Evolutionary conservation across 2,113 vertebrate species (phyloP).

Genomic region (Emydura subglobosa): DNA sequence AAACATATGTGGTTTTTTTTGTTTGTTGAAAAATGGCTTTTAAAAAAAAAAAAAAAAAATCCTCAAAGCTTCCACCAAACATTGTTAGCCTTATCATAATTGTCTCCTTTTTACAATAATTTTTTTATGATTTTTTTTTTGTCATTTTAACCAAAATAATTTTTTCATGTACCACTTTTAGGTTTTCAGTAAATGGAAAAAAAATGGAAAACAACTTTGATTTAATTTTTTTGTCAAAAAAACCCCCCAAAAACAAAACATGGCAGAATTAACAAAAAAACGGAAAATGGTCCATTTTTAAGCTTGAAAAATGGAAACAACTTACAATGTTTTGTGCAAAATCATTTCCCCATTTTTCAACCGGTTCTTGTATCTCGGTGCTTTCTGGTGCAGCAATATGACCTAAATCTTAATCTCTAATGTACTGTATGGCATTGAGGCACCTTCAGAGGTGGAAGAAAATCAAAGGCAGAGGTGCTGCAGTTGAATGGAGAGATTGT

Average conservation of each 20-base stretch:
- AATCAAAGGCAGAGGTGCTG: not conserved
- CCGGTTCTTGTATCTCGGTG: not conserved
- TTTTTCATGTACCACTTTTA: not conserved
- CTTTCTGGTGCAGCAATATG: not conserved
- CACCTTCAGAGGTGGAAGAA: not conserved
- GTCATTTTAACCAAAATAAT: not conserved
- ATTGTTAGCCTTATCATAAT: not conserved
- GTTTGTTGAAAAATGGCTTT: not conserved
- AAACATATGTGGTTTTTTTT: not conserved
- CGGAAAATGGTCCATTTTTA: not conserved
- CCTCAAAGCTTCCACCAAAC: not conserved
- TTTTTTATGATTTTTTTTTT: not conserved
- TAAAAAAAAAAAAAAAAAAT: not conserved
- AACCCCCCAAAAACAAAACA: not conserved
- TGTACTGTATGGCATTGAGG: not conserved
- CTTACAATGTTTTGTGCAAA: not conserved
- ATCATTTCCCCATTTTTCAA: not conserved
- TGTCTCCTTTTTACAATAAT: not conserved
- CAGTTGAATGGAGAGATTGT: accelerated
- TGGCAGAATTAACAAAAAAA: conserved; percentile 12
- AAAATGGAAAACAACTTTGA: conserved; percentile 7
- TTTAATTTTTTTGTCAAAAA: not conserved
- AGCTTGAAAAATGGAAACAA: not conserved
- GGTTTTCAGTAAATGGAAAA: not conserved
- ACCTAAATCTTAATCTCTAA: not conserved